Evolutionary conservation across 1,140 invertebrate species (phyloP).

Genomic region (Trachymyrmex cornetzi): DNA sequence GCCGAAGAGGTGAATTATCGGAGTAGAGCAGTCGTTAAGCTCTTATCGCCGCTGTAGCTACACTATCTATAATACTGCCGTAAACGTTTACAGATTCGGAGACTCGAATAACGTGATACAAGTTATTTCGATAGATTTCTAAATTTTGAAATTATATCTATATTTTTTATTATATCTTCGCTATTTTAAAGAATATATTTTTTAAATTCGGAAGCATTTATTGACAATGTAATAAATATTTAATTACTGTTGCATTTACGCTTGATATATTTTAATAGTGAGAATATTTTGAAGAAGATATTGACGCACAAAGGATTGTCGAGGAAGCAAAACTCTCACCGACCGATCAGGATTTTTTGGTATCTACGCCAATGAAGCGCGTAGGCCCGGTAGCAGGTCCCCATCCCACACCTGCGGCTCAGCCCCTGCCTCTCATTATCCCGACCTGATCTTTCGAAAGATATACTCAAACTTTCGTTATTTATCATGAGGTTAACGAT

Average conservation of each 20-base stretch:
- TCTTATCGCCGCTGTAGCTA: not conserved
- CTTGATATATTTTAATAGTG: not conserved
- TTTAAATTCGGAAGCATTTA: not conserved
- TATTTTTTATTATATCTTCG: not conserved
- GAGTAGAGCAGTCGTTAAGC: conserved; percentile 11
- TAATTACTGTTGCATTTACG: not conserved
- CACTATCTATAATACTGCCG: not conserved
- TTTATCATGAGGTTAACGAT: conserved; percentile 85
- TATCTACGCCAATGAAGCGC: conserved; percentile 83
- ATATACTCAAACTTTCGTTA: conserved; percentile 84
- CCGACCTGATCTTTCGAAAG: conserved; percentile 85
- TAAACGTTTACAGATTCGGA: not conserved
- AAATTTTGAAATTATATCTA: not conserved
- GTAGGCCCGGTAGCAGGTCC: conserved; percentile 85
- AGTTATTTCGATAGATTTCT: not conserved
- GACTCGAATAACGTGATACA: not conserved
- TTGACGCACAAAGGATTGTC: not conserved
- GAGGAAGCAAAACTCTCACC: conserved; percentile 24
- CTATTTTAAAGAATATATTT: not conserved
- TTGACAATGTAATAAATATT: not conserved
- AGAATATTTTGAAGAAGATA: not conserved
- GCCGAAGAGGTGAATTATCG: conserved; percentile 54
- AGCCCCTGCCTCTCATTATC: conserved; percentile 85
- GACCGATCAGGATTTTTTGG: conserved; percentile 71
- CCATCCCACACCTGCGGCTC: conserved; percentile 85